Conservation (phyloP, 1,140 invertebrate species). For the Danaus melanippus region DNA sequence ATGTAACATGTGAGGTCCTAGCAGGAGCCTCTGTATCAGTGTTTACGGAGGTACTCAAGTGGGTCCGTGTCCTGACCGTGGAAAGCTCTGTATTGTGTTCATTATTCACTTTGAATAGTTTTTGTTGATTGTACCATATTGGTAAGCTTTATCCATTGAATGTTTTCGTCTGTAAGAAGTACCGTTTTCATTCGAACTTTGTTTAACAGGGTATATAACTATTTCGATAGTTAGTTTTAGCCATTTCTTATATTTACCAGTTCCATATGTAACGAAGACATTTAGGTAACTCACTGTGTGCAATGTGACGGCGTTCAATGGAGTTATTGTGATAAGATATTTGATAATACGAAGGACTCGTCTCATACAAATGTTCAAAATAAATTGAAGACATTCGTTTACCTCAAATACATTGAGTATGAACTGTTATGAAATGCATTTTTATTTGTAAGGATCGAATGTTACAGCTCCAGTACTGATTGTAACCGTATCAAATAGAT, state of each 20-base stretch:
- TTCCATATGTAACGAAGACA: too few species aligned
- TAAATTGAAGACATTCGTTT: slow-evolving; percentile 13
- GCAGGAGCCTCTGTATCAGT: too few species aligned
- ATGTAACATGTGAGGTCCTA: too few species aligned
- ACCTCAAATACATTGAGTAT: slow-evolving; percentile 27
- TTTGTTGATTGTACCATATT: slow-evolving; percentile 32
- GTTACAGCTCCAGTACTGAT: too few species aligned
- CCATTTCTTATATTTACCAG: too few species aligned
- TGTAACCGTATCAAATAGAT: slow-evolving; percentile 6
- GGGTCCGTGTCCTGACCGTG: not conserved
- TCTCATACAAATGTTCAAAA: slow-evolving; percentile 9
- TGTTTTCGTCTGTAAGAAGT: slow-evolving; percentile 16
- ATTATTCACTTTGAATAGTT: slow-evolving; percentile 34
- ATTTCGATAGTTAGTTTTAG: too few species aligned
- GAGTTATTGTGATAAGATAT: slow-evolving; percentile 25
- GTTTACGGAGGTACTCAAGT: too few species aligned
- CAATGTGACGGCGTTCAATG: slow-evolving; percentile 19
- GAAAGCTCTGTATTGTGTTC: slow-evolving; percentile 24
- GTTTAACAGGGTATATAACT: too few species aligned
- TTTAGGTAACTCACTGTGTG: not conserved
- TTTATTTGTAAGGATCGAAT: slow-evolving; percentile 14
- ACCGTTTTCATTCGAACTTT: too few species aligned
- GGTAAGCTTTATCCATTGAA: slow-evolving; percentile 26
- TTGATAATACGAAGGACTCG: slow-evolving; percentile 12
- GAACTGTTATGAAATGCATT: slow-evolving; percentile 32